Percentiles rank a stretch among this genome's conserved stretches.
These are phyloP conservation scores for Pseudotriccus pelzelni DNA, from an alignment of 2,797 vertebrate species.

Conservation along the genomic window DNA sequence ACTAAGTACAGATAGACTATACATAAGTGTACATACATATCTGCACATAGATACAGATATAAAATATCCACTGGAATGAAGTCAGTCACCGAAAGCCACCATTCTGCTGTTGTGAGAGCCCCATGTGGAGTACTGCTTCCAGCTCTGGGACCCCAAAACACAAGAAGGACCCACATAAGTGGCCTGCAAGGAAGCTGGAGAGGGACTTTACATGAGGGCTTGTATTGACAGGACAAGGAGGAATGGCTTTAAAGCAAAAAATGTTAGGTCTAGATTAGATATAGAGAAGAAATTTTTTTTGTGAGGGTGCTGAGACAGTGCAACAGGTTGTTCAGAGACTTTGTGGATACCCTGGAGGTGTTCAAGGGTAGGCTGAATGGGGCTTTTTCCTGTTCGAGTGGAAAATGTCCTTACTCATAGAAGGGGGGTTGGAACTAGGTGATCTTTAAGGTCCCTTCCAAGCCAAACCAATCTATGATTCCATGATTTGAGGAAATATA, in stretches of 20 bases:
- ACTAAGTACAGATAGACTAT: background rate
- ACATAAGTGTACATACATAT: too few species aligned
- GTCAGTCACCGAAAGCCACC: background rate
- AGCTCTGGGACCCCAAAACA: background rate
- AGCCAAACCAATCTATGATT: background rate
- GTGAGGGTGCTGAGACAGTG: background rate
- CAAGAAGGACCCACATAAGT: background rate
- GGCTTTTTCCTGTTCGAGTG: background rate
- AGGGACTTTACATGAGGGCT: background rate
- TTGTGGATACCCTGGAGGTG: background rate
- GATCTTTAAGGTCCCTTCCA: background rate
- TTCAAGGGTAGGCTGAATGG: background rate
- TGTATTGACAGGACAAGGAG: background rate
- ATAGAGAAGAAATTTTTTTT: background rate
- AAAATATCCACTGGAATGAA: background rate
- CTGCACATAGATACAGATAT: background rate
- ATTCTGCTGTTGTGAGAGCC: background rate
- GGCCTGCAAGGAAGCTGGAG: rapidly evolving
- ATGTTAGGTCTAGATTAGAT: background rate
- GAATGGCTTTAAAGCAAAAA: background rate
- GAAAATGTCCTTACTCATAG: background rate
- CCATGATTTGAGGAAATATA: background rate
- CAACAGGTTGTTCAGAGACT: rapidly evolving
- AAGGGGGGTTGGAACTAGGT: background rate
- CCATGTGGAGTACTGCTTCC: too few species aligned